These are phyloP conservation scores for Phenganax marumi DNA, from an alignment of 92 coral and sea anemone species.

Conservation along the genomic window DNA sequence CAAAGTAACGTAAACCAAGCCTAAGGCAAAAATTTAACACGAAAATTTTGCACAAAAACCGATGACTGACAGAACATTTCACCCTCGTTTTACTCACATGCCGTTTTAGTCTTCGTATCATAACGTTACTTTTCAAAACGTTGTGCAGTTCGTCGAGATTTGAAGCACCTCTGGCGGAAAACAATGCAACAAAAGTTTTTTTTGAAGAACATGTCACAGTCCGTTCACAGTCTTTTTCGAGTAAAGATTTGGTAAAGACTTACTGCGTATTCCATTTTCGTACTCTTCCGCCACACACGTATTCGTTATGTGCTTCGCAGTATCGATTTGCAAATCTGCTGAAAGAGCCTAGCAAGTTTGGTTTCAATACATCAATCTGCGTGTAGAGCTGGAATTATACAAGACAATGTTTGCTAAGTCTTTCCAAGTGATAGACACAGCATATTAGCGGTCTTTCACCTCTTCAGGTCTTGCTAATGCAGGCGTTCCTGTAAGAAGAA, in stretches of 20 bases:
- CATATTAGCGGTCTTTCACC: slow-evolving; percentile 49
- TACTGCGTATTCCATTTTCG: slow-evolving; percentile 89
- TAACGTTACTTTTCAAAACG: slow-evolving; percentile 71
- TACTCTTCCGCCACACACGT: slow-evolving; percentile 51
- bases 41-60: too few species aligned
- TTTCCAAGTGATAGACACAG: background rate
- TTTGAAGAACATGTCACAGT: background rate
- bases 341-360: slow-evolving; percentile 85
- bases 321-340: slow-evolving; percentile 70
- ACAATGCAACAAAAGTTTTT: background rate
- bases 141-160: slow-evolving; percentile 76
- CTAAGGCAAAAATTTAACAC: background rate
- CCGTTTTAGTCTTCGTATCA: slow-evolving; percentile 85
- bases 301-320: slow-evolving; percentile 79
- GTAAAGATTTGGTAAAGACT: background rate
- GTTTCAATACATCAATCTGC: slow-evolving; percentile 83
- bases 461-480: slow-evolving; percentile 96
- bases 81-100: slow-evolving; percentile 60
- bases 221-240: background rate
- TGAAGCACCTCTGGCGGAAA: slow-evolving; percentile 83
- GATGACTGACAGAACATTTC: too few species aligned
- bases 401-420: background rate
- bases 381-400: slow-evolving; percentile 66
- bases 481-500: slow-evolving; percentile 88
- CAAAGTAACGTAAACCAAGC: too few species aligned